Evolutionary conservation across 1,140 invertebrate genomes (phyloP).

Genomic region (Octopus bimaculoides): DNA sequence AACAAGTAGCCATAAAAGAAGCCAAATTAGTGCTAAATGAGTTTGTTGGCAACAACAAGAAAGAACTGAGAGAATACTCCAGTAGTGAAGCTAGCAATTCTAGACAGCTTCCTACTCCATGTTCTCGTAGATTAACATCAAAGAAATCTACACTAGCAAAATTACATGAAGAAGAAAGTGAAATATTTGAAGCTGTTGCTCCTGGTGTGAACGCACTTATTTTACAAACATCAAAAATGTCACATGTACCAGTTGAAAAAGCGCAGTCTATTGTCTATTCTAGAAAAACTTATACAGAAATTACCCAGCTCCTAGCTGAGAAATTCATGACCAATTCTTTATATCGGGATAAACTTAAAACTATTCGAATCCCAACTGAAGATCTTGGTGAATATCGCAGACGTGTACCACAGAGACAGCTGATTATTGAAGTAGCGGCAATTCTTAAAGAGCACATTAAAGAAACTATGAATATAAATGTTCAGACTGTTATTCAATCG

Average conservation of each 20-base stretch:
- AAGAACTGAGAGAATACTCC: slow-evolving; percentile 31
- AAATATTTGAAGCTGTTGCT: too few species aligned
- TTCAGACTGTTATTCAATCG: slow-evolving; percentile 48
- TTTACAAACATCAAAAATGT: too few species aligned
- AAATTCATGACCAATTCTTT: slow-evolving; percentile 11
- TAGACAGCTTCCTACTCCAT: too few species aligned
- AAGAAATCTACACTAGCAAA: too few species aligned
- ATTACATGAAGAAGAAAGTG: too few species aligned
- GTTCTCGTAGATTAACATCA: slow-evolving; percentile 10
- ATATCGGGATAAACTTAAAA: not conserved
- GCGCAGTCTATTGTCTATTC: slow-evolving; percentile 34
- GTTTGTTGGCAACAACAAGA: slow-evolving; percentile 42
- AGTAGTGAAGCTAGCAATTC: slow-evolving; percentile 25
- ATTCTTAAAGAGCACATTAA: slow-evolving; percentile 51
- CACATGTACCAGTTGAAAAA: too few species aligned
- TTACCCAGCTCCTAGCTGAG: slow-evolving; percentile 45
- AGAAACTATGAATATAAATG: slow-evolving; percentile 45
- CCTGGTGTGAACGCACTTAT: too few species aligned
- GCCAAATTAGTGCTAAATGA: slow-evolving; percentile 22
- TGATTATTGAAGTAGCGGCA: slow-evolving; percentile 53
- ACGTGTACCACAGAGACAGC: slow-evolving; percentile 50
- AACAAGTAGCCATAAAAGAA: slow-evolving; percentile 46
- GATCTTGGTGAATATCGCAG: slow-evolving; percentile 14
- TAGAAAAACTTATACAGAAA: slow-evolving; percentile 49
- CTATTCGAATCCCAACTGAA: not conserved